These are phyloP conservation scores for Coccyzus lansbergi DNA, from an alignment of 2,797 vertebrate genomes.

Conservation along the genomic window DNA sequence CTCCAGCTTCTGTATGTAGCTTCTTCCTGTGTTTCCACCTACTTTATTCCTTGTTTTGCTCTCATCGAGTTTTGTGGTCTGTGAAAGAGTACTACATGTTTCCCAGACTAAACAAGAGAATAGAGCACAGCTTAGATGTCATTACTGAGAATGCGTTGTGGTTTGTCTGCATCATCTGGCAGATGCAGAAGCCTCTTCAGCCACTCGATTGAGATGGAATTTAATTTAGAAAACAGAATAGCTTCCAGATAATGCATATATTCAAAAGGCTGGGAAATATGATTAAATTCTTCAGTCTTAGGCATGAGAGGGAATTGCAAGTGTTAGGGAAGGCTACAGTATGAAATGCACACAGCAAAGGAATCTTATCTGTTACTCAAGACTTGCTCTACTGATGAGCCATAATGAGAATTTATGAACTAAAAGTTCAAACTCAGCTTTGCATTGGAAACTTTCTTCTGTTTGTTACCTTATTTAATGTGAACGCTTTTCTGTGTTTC, in stretches of 20 bases:
- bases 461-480: neutral
- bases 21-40: neutral
- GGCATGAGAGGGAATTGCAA: neutral
- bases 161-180: neutral
- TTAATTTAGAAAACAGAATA: conserved; percentile 4
- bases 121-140: neutral
- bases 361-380: neutral
- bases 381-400: neutral
- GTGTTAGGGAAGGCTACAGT: neutral
- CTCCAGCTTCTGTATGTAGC: neutral
- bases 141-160: neutral
- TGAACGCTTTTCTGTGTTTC: neutral
- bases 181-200: neutral
- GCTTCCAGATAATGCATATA: neutral
- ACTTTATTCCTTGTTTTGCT: neutral
- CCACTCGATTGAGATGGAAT: neutral
- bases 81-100: neutral
- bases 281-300: neutral
- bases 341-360: neutral
- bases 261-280: neutral
- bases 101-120: neutral
- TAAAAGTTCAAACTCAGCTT: neutral
- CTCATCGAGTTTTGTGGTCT: neutral
- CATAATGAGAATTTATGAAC: neutral
- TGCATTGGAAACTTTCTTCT: neutral